Evolutionary conservation across 2,888 invertebrate species (phyloP), one percentile per base, ranked within the genome.

Genomic region (Oligia strigilis): DNA sequence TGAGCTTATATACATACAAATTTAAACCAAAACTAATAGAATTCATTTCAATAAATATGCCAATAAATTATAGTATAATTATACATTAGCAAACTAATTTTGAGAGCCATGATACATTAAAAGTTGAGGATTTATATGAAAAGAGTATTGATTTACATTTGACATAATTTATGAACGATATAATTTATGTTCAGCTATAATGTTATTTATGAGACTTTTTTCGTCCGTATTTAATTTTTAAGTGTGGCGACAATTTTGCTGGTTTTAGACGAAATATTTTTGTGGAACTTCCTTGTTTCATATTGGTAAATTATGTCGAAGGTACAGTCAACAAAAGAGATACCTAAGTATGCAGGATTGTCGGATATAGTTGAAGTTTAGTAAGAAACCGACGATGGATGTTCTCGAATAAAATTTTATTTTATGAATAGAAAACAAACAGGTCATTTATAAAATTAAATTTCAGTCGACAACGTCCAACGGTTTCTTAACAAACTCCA

Each of bases 81-180:
- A 29, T 1, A 81, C 69, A 77, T 66, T 43, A 81, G 64, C 64
- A 80, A 81, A 83, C 77, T 82, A 70, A 89, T 87, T 90, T 77
- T 76, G 62, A 87, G 76, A 85, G 60, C 80, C 80, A 82, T 60
- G 66, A 70, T 58, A 84, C 77, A 84, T 86, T 79, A 78, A 77
- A 83, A 85, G 65, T 69, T 36, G 13, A 77, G 29, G 66, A 74
- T 83, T 87, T 78, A 82, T 80, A 70, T 23, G 19, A 82, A 86
- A 82, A 80, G 46, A 23, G 55, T 78, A 89, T 77, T 90, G 81
- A 84, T 86, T 87, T 86, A 83, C 78, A 81, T 85, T 84, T 85
- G 81, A 77, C 84, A 78, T 85, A 83, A 88, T 84, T 81, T 84
- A 89, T 90, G 65, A 70, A 62, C 23, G 62, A 67, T 17, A 81